Evolutionary conservation across 2,888 invertebrate species (phyloP).

Genomic region (Tipula unca): DNA sequence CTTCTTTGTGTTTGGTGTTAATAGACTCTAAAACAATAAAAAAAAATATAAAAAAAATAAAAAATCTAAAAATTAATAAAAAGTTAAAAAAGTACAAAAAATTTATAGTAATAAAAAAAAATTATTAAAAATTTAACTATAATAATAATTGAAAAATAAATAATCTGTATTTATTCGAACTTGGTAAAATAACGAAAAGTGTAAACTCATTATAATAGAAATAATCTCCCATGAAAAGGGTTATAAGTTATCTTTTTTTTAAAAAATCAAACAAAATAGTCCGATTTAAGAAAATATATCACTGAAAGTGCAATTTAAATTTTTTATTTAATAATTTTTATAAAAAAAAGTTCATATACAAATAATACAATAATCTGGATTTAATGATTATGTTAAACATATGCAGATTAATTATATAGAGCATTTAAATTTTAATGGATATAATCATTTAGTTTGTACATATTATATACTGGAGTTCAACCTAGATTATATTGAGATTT

Average conservation of each 20-base stretch:
- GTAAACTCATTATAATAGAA: not conserved
- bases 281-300: not conserved
- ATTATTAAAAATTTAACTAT: not conserved
- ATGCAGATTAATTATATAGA: not conserved
- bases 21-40: not conserved
- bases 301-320: not conserved
- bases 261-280: not conserved
- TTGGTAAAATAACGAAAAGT: not conserved
- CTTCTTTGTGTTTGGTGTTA: constrained; percentile 3
- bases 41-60: not conserved
- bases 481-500: too few relatives aligned
- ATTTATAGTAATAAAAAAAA: not conserved
- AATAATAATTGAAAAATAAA: not conserved
- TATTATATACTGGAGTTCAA: too few relatives aligned
- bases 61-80: not conserved
- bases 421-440: too few relatives aligned
- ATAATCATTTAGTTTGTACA: too few relatives aligned
- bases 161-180: not conserved
- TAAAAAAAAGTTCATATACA: not conserved
- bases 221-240: not conserved
- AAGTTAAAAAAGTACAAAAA: not conserved
- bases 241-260: not conserved
- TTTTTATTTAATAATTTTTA: not conserved
- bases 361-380: not conserved
- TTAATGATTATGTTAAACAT: not conserved